Conservation (phyloP, 2,113 vertebrate species). For the Cryptotis parvus region DNA sequence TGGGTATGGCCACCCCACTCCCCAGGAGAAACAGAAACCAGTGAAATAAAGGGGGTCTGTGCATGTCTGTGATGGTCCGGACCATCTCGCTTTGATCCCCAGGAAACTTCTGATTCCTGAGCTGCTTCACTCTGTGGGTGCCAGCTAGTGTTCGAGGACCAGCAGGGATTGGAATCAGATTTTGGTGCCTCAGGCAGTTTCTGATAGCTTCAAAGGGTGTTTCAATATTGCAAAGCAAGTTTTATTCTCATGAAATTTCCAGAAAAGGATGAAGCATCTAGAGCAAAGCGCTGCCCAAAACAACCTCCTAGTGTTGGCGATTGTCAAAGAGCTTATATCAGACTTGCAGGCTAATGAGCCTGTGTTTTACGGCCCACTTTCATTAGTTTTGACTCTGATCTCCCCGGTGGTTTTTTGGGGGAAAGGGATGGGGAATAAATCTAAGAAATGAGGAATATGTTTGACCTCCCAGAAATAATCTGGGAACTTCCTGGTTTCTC, state of each 20-base stretch:
- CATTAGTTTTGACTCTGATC: background rate
- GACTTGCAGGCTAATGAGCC: background rate
- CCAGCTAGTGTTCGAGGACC: background rate
- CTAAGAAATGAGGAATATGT: background rate
- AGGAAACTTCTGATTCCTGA: background rate
- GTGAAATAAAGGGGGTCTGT: background rate
- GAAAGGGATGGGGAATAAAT: background rate
- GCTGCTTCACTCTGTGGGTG: background rate
- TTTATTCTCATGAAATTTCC: conserved; percentile 6
- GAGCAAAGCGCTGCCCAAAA: conserved; percentile 1
- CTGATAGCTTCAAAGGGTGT: background rate
- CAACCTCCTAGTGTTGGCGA: background rate
- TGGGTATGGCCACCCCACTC: no score
- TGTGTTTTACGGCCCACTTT: background rate
- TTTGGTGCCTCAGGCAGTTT: background rate
- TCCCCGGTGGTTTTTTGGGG: background rate
- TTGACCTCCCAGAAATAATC: background rate
- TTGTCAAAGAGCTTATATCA: background rate
- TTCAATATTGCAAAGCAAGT: background rate
- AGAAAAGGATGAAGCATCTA: conserved; percentile 18
- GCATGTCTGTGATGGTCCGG: background rate
- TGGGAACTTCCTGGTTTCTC: background rate
- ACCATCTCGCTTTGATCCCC: background rate
- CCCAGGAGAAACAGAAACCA: no score
- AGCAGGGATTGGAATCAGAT: background rate